Evolutionary conservation across 2,888 invertebrate genomes (phyloP).

Genomic region (Lepidochrysops patricia): DNA sequence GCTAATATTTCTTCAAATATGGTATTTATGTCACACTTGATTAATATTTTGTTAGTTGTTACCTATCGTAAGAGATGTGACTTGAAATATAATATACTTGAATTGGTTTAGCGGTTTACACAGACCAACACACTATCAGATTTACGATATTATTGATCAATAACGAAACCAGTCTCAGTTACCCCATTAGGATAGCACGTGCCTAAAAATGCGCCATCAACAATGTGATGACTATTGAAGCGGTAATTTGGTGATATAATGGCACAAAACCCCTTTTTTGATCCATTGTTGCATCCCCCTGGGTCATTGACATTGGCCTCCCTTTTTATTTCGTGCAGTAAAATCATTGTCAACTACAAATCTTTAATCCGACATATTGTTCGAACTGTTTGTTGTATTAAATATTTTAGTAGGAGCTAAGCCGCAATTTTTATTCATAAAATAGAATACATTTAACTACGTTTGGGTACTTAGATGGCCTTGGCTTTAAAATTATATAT

Average conservation of each 20-base stretch:
- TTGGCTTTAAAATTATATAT: neutral
- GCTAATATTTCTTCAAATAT: too few relatives aligned
- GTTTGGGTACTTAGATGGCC: neutral
- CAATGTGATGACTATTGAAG: constrained; percentile 47
- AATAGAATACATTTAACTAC: neutral
- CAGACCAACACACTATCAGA: constrained; percentile 11
- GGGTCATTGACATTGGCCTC: constrained; percentile 70
- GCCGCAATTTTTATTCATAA: neutral
- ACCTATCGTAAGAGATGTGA: neutral
- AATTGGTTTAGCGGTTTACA: too few relatives aligned
- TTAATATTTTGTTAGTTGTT: too few relatives aligned
- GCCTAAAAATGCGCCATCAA: constrained; percentile 22
- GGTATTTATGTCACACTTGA: too few relatives aligned
- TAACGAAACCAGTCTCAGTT: constrained; percentile 20
- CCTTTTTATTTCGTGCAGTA: constrained; percentile 50
- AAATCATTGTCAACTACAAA: constrained; percentile 6
- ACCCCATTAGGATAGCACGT: constrained; percentile 21
- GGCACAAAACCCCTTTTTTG: constrained; percentile 60
- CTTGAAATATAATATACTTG: neutral
- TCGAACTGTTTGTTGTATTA: neutral
- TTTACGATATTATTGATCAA: constrained; percentile 14
- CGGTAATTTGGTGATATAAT: constrained; percentile 60
- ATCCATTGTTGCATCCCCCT: constrained; percentile 59
- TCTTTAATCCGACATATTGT: neutral
- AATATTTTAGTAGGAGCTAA: neutral